Conservation (phyloP, 2,888 invertebrate genomes). For the Halictus quadricinctus region DNA sequence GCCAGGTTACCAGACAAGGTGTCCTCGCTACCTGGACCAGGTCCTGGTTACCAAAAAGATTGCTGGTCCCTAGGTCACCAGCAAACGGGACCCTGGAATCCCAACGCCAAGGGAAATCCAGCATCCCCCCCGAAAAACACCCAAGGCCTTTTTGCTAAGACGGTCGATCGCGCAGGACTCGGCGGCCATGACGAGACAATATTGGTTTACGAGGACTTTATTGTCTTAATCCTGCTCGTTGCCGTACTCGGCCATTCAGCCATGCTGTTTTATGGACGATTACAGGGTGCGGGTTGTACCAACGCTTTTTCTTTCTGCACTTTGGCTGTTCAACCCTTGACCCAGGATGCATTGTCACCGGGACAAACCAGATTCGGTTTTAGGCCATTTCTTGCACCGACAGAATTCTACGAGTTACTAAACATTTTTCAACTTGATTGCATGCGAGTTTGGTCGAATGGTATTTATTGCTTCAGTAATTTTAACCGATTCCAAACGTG, state of each 20-base stretch:
- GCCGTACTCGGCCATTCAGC: not conserved
- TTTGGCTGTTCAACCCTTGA: not conserved
- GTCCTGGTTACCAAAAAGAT: not conserved
- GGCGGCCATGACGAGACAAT: constrained; percentile 2
- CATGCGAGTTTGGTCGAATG: too few species aligned
- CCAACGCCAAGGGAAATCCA: not conserved
- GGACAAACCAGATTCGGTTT: not conserved
- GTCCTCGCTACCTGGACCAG: constrained; percentile 13
- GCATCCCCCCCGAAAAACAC: not conserved
- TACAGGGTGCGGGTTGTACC: not conserved
- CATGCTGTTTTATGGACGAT: constrained; percentile 3
- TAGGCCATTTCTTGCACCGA: too few species aligned
- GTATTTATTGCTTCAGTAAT: too few species aligned
- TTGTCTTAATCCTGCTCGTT: constrained; percentile 18
- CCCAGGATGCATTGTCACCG: not conserved
- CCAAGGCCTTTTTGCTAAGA: not conserved
- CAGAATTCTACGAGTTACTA: too few species aligned
- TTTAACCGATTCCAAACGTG: too few species aligned
- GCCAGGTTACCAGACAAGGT: constrained; percentile 25
- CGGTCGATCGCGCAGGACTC: not conserved
- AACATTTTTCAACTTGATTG: too few species aligned
- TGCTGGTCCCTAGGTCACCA: not conserved
- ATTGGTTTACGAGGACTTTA: constrained; percentile 21
- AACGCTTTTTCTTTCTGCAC: not conserved
- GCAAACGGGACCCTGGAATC: not conserved